These are phyloP conservation scores for Xylota sylvarum DNA, from an alignment of 2,888 invertebrate species.

Conservation along the genomic window DNA sequence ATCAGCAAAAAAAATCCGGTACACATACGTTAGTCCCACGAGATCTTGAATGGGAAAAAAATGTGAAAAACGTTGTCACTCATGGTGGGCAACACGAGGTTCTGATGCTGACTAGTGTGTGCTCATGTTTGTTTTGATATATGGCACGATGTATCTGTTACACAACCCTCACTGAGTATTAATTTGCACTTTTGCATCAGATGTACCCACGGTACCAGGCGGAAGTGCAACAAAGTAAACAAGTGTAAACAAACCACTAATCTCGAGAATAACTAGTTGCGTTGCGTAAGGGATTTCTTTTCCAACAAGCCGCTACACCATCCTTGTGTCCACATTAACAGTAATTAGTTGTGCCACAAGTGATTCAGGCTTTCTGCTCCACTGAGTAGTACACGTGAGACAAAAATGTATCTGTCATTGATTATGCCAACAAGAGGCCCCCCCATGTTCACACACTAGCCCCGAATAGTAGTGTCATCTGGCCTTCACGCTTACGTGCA, in stretches of 20 bases:
- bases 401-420: constrained; percentile 57
- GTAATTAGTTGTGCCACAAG: constrained; percentile 42
- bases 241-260: not conserved
- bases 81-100: constrained; percentile 25
- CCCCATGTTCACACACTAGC: not conserved
- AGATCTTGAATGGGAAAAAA: constrained; percentile 31
- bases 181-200: constrained; percentile 18
- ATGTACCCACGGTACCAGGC: not conserved
- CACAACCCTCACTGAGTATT: not conserved
- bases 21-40: constrained; percentile 33
- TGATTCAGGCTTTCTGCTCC: constrained; percentile 22
- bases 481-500: constrained; percentile 16
- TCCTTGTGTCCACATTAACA: constrained; percentile 20
- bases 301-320: constrained; percentile 5
- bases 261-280: not conserved
- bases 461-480: constrained; percentile 10
- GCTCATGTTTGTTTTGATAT: constrained; percentile 15
- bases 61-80: constrained; percentile 9
- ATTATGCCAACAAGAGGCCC: constrained; percentile 46
- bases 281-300: constrained; percentile 42
- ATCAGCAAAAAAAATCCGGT: not conserved
- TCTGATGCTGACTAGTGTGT: not conserved
- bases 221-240: constrained; percentile 1
- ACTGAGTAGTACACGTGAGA: constrained; percentile 67
- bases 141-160: not conserved